Conservation (phyloP, 2,113 vertebrate genomes). For the Oreochromis spilurus region DNA sequence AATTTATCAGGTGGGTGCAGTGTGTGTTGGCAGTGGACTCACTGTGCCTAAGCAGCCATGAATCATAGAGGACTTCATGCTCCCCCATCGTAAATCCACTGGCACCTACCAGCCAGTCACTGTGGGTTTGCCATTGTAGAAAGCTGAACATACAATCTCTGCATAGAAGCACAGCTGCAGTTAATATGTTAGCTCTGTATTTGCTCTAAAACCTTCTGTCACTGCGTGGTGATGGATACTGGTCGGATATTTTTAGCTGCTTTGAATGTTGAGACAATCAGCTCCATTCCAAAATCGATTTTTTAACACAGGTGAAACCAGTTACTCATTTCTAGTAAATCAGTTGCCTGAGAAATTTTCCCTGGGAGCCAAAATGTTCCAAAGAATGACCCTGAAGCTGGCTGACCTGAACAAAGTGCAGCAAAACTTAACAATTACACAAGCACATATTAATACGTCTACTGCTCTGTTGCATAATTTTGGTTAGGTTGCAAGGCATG, state of each 20-base stretch:
- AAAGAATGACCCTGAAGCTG: not conserved
- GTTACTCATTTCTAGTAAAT: not conserved
- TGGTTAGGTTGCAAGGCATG: not conserved
- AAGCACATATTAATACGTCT: not conserved
- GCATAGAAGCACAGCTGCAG: not conserved
- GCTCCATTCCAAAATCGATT: not conserved
- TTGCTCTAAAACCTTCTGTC: not conserved
- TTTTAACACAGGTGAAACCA: not conserved
- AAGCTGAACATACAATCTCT: not conserved
- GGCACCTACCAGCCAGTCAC: not conserved
- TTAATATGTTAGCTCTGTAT: not conserved
- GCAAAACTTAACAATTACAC: not conserved
- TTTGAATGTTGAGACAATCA: not conserved
- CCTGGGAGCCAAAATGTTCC: not conserved
- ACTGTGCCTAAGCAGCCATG: not conserved
- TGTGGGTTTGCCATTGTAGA: not conserved
- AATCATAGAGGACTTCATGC: constrained; percentile 29
- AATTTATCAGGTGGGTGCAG: constrained; percentile 5
- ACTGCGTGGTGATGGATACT: not conserved
- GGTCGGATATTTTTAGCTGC: not conserved
- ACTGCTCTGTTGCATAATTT: not conserved
- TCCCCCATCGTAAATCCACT: constrained; percentile 28
- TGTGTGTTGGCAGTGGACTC: not conserved
- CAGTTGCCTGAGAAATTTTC: not conserved
- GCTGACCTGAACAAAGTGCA: not conserved